Evolutionary conservation across 2,797 vertebrate species (phyloP), one percentile per base, ranked within the genome.

Genomic region (Sparidentex hasta): DNA sequence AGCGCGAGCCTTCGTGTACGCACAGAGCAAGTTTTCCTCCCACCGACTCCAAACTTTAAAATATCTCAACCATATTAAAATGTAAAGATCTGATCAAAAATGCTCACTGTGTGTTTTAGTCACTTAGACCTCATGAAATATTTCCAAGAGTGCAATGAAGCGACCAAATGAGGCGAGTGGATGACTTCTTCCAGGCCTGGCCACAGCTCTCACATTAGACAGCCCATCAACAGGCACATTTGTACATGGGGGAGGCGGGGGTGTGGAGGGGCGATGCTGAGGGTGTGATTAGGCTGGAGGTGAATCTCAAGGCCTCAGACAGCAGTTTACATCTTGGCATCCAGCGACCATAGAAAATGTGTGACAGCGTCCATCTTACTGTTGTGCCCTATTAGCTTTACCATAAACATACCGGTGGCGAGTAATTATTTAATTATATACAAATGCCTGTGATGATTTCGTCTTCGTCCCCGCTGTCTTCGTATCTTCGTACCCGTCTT

Each of bases 111-210:
- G 61, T 93, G 92, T 94, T 95, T 95, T 93, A 95, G 94, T 93
- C 94, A 96, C 94, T 96, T 96, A 95, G 91, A 88, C 86, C 91
- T 95, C 94, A 95, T 95, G 91, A 95, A 95, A 95, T 93, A 95
- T 96, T 95, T 95, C 93, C 93, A 71, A 82, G 92, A 78, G 92
- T 93, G 92, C 93, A 93, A 92, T 85, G 93, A 94, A 93, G 93
- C 89, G 78, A 85, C 91, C 87, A 92, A 88, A 88, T 91, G 89
- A 90, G 85, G 82, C 71, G 73, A 93, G 90, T 89, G 92, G 91
- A 90, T 87, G 92, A 87, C 86, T 93, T 91, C 88, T 90, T 91
- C 72, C 82, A 83, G 76, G 88, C 90, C 87, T 82, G 89, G 92
- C 87, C 87, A 81, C 82, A 79, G 91, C 90, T 92, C 80, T 93